Evolutionary conservation across 2,888 invertebrate genomes (phyloP).

Genomic region (Scrobipalpa atriplicella): DNA sequence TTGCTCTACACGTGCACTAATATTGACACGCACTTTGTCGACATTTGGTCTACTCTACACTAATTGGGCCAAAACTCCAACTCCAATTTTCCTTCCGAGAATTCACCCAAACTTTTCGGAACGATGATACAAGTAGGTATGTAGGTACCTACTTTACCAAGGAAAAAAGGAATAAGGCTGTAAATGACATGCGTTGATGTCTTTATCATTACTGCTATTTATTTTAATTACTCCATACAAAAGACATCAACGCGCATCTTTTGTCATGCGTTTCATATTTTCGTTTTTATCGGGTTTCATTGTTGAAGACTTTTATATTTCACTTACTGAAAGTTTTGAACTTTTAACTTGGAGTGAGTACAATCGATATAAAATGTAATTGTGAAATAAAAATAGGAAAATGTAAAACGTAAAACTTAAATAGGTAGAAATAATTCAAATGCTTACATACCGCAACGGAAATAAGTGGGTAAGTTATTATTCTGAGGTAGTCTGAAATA

Average conservation of each 20-base stretch:
- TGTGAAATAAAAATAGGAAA: not conserved
- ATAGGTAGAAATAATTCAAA: not conserved
- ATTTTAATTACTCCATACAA: not conserved
- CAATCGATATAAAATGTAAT: too few species aligned
- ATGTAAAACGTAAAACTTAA: not conserved
- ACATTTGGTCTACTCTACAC: not conserved
- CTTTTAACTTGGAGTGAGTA: too few species aligned
- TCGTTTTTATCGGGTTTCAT: not conserved
- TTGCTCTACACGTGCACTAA: constrained; percentile 20
- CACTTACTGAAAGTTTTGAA: too few species aligned
- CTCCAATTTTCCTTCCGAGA: not conserved
- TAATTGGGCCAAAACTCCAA: not conserved
- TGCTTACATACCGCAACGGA: not conserved
- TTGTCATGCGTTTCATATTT: not conserved
- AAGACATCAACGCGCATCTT: constrained; percentile 16
- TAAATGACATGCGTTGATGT: constrained; percentile 9
- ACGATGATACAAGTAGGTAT: not conserved
- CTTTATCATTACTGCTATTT: not conserved
- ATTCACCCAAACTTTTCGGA: not conserved
- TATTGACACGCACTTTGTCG: constrained; percentile 15
- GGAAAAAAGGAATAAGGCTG: not conserved
- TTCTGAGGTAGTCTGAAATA: not conserved
- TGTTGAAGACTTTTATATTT: not conserved
- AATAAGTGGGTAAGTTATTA: not conserved
- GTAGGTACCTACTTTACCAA: too few species aligned